Conservation (phyloP, 1,140 invertebrate genomes). For the Drosophila santomea region DNA sequence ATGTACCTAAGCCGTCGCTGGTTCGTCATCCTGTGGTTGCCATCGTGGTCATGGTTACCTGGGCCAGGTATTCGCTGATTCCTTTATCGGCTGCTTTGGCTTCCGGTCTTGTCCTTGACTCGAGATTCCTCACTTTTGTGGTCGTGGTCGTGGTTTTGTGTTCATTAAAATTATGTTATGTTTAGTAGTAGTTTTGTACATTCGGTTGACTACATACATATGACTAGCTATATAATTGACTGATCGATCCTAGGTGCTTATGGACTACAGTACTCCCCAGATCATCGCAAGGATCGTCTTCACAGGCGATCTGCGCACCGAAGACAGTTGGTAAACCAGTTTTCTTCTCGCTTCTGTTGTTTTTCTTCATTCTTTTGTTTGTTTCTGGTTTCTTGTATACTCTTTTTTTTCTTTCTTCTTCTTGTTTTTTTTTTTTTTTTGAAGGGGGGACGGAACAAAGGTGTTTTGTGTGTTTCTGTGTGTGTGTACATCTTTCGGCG, state of each 20-base stretch:
- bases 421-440: neutral
- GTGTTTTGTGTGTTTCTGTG: conserved; percentile 45
- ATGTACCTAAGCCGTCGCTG: conserved; percentile 67
- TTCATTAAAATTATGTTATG: conserved; percentile 59
- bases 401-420: conserved; percentile 38
- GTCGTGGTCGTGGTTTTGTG: conserved; percentile 21
- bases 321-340: conserved; percentile 77
- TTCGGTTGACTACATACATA: conserved; percentile 39
- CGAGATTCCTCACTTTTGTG: conserved; percentile 24
- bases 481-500: conserved; percentile 27
- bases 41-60: conserved; percentile 44
- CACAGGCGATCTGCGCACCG: conserved; percentile 8
- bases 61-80: conserved; percentile 17
- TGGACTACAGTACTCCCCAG: conserved; percentile 27
- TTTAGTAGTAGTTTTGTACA: conserved; percentile 41
- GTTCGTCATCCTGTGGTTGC: conserved; percentile 44
- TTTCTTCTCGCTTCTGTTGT: conserved; percentile 49
- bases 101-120: conserved; percentile 40
- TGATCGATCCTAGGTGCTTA: conserved; percentile 48
- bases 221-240: conserved; percentile 42
- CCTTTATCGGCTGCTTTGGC: neutral
- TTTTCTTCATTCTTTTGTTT: conserved; percentile 51
- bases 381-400: conserved; percentile 30
- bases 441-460: conserved; percentile 49
- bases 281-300: conserved; percentile 24